These are phyloP conservation scores for Epizoanthus scotinus DNA, from an alignment of 92 coral and sea anemone species.

Conservation along the genomic window DNA sequence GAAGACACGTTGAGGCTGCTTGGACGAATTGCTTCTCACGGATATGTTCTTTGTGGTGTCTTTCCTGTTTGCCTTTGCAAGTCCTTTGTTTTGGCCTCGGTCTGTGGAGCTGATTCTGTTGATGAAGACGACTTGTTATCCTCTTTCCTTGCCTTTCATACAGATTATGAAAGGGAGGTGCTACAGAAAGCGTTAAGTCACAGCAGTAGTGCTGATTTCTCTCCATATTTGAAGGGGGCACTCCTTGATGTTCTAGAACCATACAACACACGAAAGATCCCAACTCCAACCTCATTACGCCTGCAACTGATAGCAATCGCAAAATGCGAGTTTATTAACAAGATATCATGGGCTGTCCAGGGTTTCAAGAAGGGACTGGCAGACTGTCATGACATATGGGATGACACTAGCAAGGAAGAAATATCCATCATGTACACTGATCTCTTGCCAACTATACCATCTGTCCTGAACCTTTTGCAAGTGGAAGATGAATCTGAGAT, in stretches of 20 bases:
- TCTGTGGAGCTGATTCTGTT: too few relatives aligned
- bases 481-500: neutral
- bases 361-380: constrained; percentile 36
- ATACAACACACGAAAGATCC: constrained; percentile 29
- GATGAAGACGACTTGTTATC: too few relatives aligned
- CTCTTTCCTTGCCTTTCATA: constrained; percentile 38
- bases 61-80: too few relatives aligned
- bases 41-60: too few relatives aligned
- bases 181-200: constrained; percentile 11
- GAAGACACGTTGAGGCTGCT: constrained; percentile 36
- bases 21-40: too few relatives aligned
- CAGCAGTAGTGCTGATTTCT: constrained; percentile 20
- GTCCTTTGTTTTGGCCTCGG: too few relatives aligned
- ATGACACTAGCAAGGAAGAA: constrained; percentile 29
- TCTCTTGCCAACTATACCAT: constrained; percentile 20
- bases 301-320: constrained; percentile 27
- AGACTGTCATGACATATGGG: constrained; percentile 36
- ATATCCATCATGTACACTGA: constrained; percentile 12
- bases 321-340: constrained; percentile 40
- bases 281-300: constrained; percentile 35
- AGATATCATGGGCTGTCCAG: constrained; percentile 35
- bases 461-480: constrained; percentile 20
- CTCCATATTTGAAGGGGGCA: constrained; percentile 18
- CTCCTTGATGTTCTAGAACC: constrained; percentile 34
- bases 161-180: constrained; percentile 36